These are phyloP conservation scores for Orius insidiosus DNA, from an alignment of 1,140 invertebrate genomes.

Conservation along the genomic window DNA sequence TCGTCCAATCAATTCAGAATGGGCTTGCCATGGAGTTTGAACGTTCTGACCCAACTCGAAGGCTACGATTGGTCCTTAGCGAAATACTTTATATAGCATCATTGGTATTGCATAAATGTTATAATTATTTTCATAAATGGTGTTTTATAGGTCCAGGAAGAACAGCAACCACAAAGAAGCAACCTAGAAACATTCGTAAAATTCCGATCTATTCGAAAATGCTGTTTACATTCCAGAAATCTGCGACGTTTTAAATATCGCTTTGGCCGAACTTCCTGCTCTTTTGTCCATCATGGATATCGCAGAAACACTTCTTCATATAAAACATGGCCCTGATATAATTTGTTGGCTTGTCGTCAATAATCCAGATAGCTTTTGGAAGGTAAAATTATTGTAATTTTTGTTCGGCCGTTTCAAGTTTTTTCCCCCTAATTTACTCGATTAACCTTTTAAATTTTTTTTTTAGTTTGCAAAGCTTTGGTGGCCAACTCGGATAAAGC, in stretches of 20 bases:
- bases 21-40: conserved; percentile 86
- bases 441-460: conserved; percentile 22
- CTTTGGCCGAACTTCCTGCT: conserved; percentile 75
- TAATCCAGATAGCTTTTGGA: conserved; percentile 83
- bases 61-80: conserved; percentile 71
- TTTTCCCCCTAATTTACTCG: too few relatives aligned
- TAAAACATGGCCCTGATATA: conserved; percentile 76
- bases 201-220: conserved; percentile 87
- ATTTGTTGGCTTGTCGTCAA: conserved; percentile 81
- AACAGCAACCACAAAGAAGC: conserved; percentile 24
- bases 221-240: conserved; percentile 89
- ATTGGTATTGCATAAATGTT: conserved; percentile 40
- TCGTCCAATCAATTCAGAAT: conserved; percentile 58
- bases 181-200: conserved; percentile 54
- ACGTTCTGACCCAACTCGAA: conserved; percentile 70
- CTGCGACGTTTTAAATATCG: conserved; percentile 86
- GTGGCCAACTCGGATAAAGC: conserved; percentile 77
- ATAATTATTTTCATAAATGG: too few relatives aligned
- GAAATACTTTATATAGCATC: conserved; percentile 78
- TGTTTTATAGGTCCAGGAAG: conserved; percentile 11
- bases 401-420: too few relatives aligned
- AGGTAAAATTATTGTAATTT: conserved; percentile 41
- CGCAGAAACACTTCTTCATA: conserved; percentile 70
- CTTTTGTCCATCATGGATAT: conserved; percentile 69
- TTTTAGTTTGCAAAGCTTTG: conserved; percentile 61